Base-by-base conservation (phyloP, 2,888 invertebrate species). In the Microctonus hyperodae region DNA sequence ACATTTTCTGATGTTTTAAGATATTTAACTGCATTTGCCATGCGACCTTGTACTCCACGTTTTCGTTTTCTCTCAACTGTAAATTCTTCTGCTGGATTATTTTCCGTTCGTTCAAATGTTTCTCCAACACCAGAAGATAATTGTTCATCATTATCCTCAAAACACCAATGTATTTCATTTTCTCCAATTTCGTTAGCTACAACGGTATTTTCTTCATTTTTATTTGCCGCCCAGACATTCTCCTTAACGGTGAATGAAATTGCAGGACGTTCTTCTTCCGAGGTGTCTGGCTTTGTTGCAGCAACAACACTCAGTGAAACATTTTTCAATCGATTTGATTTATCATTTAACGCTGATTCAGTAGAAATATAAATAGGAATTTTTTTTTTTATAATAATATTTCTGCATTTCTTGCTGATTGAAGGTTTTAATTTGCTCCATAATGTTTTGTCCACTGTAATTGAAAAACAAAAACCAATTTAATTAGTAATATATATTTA, bases 1-100 rank as follows among this genome's bases (percentile, higher is more conserved):
- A 28, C 9, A 20, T 16, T 28, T 5, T 61, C 28, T 13, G 50
- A 37, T n/a, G 51, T 35, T 48, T 55, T 37, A 22, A 69, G 48
- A 6, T 58, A 58, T 57, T 69, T 63, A 4, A 65, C 4, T 2
- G 68, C 68, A 2, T 33, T 62, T 0, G 37, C 25, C 66, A 65
- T 66, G 50, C 58, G 50, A 31, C 11, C 51, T n/a, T 48, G n/a
- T 16, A 23, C 22, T 10, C 28, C 50, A 0, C 25, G 31, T 50
- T 25, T 50, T 11, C 28, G 13, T 20, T 23, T 64, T 22, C 11
- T 57, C 57, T 6, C 20, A 48, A 25, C 9, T 1, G 5, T 13
- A n/a, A 51, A 55, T 25, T 66, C 59, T 37, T 33, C n/a, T 13
- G 7, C 33, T 3, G 13, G 10, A 33, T 16, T n/a, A 31, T 55